A percentile compares a stretch with the other conserved stretches of the same genome.
Conservation (phyloP, 2,113 vertebrate species). For the Bufo gargarizans region DNA sequence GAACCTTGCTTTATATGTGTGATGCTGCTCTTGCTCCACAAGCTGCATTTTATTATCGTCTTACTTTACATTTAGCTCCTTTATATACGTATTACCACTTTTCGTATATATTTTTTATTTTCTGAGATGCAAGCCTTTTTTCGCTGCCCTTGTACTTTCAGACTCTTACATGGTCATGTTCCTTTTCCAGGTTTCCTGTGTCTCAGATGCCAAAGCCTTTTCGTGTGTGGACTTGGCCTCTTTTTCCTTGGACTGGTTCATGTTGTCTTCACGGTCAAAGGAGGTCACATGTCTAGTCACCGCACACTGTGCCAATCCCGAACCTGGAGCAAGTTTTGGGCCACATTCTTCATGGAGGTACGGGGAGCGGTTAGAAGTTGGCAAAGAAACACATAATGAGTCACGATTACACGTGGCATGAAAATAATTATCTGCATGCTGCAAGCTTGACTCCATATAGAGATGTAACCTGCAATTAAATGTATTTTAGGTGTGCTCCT, state of each 20-base stretch:
- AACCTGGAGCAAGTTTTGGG: conserved; percentile 81
- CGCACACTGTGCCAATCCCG: conserved; percentile 81
- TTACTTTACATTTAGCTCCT: background rate
- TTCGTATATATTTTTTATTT: background rate
- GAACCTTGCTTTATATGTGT: too few species aligned
- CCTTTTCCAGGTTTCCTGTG: conserved; percentile 81
- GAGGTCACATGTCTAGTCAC: conserved; percentile 89
- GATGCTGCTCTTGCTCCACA: background rate
- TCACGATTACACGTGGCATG: too few species aligned
- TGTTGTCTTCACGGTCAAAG: conserved; percentile 83
- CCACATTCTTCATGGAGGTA: conserved; percentile 93
- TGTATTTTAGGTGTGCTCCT: conserved; percentile 81
- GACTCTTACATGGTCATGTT: background rate
- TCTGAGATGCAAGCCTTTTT: background rate
- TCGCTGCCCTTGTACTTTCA: background rate
- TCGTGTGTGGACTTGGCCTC: conserved; percentile 74
- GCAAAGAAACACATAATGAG: background rate
- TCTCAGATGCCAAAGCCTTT: conserved; percentile 71
- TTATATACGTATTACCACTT: background rate
- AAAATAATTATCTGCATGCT: too few species aligned
- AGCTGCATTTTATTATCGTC: background rate
- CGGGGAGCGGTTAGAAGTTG: background rate
- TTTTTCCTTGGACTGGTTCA: conserved; percentile 80
- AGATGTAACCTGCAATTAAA: background rate
- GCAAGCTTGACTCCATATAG: background rate